Conservation (phyloP, 2,797 vertebrate genomes). For the Linurgus olivaceus region DNA sequence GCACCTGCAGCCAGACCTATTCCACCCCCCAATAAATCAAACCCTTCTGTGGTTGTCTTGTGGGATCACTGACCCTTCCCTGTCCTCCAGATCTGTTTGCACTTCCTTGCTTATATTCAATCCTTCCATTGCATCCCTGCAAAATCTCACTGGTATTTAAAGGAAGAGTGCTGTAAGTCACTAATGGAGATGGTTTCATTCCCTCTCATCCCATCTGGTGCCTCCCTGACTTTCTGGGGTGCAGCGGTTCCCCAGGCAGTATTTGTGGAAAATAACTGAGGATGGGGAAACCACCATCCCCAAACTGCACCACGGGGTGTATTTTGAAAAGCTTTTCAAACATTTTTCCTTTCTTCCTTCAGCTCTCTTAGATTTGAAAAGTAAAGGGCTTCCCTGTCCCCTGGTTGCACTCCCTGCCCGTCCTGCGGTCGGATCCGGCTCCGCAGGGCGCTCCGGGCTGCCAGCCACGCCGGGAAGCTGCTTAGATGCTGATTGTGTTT, state of each 20-base stretch:
- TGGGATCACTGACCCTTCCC: background rate
- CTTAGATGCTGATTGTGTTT: constrained; percentile 68
- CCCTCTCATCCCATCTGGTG: background rate
- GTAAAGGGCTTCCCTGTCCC: background rate
- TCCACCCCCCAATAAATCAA: background rate
- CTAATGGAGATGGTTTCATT: background rate
- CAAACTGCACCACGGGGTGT: accelerated
- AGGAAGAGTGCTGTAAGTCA: background rate
- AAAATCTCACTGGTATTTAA: background rate
- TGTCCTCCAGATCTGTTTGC: background rate
- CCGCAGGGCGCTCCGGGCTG: background rate
- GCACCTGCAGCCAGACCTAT: background rate
- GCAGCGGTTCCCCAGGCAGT: background rate
- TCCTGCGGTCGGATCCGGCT: accelerated
- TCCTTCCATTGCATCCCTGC: background rate
- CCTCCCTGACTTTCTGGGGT: background rate
- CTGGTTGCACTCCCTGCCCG: background rate
- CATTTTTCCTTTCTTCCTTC: background rate
- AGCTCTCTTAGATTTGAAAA: background rate
- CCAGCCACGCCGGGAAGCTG: background rate
- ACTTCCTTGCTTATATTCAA: constrained; percentile 17
- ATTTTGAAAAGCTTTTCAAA: background rate
- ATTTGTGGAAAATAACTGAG: background rate
- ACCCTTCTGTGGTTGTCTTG: background rate
- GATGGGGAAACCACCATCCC: background rate